phyloP scores from a whole-genome alignment of 2,888 invertebrate species.

The Amiota minor region DNA sequence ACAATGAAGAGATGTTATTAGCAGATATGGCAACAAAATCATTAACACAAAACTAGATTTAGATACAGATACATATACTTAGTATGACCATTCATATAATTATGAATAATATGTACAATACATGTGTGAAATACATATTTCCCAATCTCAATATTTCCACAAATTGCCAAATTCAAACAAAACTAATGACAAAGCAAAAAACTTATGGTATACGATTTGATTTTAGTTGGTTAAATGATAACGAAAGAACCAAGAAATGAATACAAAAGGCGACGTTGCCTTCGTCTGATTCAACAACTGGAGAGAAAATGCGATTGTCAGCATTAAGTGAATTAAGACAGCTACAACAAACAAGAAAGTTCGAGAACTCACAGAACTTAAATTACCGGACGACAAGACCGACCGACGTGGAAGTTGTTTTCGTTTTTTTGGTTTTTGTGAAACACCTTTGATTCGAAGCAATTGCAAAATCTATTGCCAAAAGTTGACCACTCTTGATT shows the following conservation, averaged over 20 bases:
- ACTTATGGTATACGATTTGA: not conserved
- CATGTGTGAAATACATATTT: no score
- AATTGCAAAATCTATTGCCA: not conserved
- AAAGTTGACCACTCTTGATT: not conserved
- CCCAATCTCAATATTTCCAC: slow-evolving; percentile 2
- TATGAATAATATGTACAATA: no score
- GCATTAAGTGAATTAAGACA: slow-evolving; percentile 52
- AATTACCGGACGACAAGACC: no score
- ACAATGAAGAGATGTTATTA: slow-evolving; percentile 40
- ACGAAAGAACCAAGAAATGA: no score
- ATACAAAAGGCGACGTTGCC: no score
- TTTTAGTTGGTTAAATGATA: slow-evolving; percentile 8
- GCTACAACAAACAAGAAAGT: slow-evolving; percentile 24
- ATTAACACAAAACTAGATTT: slow-evolving; percentile 7
- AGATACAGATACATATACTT: not conserved
- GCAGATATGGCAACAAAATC: slow-evolving; percentile 28
- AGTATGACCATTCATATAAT: no score
- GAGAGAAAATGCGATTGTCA: slow-evolving; percentile 48
- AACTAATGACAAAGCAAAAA: slow-evolving; percentile 45
- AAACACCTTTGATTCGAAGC: not conserved
- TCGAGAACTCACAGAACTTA: not conserved
- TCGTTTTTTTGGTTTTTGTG: not conserved
- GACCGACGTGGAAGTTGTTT: no score
- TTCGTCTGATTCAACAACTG: not conserved
- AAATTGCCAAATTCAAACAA: slow-evolving; percentile 34